phyloP scores from a whole-genome alignment of 92 coral and sea anemone genomes.

The Palythoa grandis region DNA sequence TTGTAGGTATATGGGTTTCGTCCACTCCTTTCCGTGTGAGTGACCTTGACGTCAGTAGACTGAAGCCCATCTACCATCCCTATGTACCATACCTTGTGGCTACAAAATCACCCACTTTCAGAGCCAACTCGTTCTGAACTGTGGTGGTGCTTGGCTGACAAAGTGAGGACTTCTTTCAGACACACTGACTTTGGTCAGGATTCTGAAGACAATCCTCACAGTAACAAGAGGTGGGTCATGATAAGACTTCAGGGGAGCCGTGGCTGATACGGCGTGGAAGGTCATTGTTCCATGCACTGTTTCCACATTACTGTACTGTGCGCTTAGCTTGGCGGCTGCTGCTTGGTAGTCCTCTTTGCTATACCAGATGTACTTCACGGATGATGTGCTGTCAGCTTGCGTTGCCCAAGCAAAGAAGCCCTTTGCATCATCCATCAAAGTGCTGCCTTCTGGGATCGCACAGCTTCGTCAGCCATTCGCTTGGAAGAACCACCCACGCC shows the following conservation, averaged over 20 bases:
- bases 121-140: no score
- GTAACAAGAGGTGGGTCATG: conserved; percentile 1
- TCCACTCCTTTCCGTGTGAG: no score
- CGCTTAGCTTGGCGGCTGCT: conserved; percentile 30
- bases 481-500: conserved; percentile 49
- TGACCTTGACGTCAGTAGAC: no score
- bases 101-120: no score
- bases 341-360: conserved; percentile 7
- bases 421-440: no score
- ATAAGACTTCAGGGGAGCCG: background rate
- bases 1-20: no score
- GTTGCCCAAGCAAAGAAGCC: background rate
- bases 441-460: background rate
- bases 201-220: conserved; percentile 10
- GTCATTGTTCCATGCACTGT: conserved; percentile 16
- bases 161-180: background rate
- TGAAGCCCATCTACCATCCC: no score
- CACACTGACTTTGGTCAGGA: conserved; percentile 4
- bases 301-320: conserved; percentile 5
- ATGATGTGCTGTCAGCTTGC: background rate
- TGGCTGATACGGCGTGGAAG: conserved; percentile 27
- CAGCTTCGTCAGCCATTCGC: conserved; percentile 53
- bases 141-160: no score
- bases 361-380: background rate
- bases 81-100: no score